Evolutionary conservation across 2,797 vertebrate species (phyloP), one percentile per base, ranked within the genome.

Genomic region (Enoplosus armatus): DNA sequence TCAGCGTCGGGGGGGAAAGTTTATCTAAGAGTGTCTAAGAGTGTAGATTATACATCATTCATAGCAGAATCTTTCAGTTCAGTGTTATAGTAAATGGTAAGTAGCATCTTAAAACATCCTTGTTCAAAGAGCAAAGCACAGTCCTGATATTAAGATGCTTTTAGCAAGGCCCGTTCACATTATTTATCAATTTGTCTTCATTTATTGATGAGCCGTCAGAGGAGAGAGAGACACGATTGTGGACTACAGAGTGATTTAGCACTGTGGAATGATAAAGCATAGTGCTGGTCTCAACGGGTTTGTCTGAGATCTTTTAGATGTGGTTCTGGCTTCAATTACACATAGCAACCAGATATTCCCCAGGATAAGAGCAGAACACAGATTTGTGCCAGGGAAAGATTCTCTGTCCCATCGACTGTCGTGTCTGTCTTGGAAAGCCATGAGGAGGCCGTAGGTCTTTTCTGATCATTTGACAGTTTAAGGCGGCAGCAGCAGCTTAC

Each of bases 281-380:
- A 55, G 84, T 61, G 70, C 79, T 87, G 83, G 73, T 90, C 80
- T 85, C 92, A 89, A 78, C 41, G 90, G 92, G 92, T 90, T 94
- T 93, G 87, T 92, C 93, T 94, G 89, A 87, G 91, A 87, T 92
- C 92, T 93, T 47, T 95, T 86, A 93, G 84, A 95, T 88, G 83
- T 86, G 62, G 89, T 92, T 94, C 94, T 96, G 94, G 95, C 93
- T 96, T 96, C 93, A 95, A 93, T 96, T 96, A 96, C 93, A 95
- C 92, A 79, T 83, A 79, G 87, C 91, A 93, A 94, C 93, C 90
- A 94, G 94, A 93, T 95, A 95, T 92, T 91, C 94, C 93, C 93
- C 91, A 63, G 83, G 85, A 88, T 87, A 90, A 94, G 93, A 94
- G 74, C 73, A 91, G 80, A 88, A 79, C 87, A 61, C 58, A 88